phyloP scores from a whole-genome alignment of 1,140 invertebrate genomes.

The Hypsibius dujardini region DNA sequence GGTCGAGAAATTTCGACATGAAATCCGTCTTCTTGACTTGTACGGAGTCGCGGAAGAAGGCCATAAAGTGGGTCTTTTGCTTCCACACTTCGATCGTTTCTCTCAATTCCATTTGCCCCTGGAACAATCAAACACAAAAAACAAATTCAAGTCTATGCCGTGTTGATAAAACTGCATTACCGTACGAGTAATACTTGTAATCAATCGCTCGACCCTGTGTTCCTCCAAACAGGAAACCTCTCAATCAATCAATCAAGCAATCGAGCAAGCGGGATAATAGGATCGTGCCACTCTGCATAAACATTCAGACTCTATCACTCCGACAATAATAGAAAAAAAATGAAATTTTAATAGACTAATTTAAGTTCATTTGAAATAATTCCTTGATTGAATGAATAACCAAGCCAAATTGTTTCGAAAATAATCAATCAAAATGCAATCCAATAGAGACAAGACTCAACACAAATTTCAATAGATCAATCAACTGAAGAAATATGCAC shows the following conservation, averaged over 20 bases:
- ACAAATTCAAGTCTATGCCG: background rate
- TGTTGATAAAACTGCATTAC: conserved; percentile 1
- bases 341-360: too few relatives aligned
- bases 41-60: conserved; percentile 61
- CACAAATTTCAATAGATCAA: background rate
- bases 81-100: conserved; percentile 71
- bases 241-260: too few relatives aligned
- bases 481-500: conserved; percentile 10
- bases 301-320: background rate
- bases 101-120: conserved; percentile 85
- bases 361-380: too few relatives aligned
- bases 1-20: conserved; percentile 64
- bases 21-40: conserved; percentile 74
- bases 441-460: background rate
- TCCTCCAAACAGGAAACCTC: background rate
- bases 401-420: too few relatives aligned
- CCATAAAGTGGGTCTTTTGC: conserved; percentile 64
- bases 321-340: too few relatives aligned
- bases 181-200: background rate
- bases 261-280: too few relatives aligned
- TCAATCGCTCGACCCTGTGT: conserved; percentile 2
- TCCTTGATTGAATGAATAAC: too few relatives aligned
- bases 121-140: conserved; percentile 28
- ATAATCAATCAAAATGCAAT: too few relatives aligned
- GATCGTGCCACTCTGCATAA: background rate